A percentile compares a stretch with the other conserved stretches of the same genome.
phyloP scores from a whole-genome alignment of 2,797 vertebrate species.

The Chelon auratus region DNA sequence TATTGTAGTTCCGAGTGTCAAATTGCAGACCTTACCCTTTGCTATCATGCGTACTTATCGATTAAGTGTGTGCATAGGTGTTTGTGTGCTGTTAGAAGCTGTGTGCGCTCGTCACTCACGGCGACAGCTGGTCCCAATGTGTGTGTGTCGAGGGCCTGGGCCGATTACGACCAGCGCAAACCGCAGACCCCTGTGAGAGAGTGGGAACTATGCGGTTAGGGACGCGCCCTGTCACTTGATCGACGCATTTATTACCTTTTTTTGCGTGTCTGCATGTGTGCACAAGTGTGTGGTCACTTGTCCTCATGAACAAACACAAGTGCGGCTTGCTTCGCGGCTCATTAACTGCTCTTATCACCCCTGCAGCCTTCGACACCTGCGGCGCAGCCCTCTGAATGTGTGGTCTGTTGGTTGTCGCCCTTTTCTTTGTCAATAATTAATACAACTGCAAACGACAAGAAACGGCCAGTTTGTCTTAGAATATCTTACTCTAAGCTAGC shows the following conservation, averaged over 20 bases:
- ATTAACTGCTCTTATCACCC: conserved; percentile 57
- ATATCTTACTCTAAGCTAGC: not conserved
- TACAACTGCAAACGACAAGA: not conserved
- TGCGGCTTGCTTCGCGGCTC: conserved; percentile 35
- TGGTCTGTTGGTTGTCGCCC: conserved; percentile 4
- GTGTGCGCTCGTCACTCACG: conserved; percentile 28
- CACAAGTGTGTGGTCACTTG: conserved; percentile 37
- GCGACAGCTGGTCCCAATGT: conserved; percentile 52
- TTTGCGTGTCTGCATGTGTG: conserved; percentile 28
- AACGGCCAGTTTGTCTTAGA: not conserved
- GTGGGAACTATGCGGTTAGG: not conserved
- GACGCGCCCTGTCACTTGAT: conserved; percentile 3
- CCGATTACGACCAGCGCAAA: not conserved
- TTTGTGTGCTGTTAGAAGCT: not conserved
- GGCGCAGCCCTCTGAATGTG: conserved; percentile 9
- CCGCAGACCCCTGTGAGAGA: not conserved
- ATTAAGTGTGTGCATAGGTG: not conserved
- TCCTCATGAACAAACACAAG: conserved; percentile 30
- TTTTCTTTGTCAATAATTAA: not conserved
- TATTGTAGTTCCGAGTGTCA: no score
- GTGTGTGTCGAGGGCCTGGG: conserved; percentile 29
- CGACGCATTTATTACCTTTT: conserved; percentile 20
- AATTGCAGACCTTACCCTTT: not conserved
- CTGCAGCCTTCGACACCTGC: conserved; percentile 9
- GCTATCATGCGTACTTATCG: not conserved